Base-by-base conservation (phyloP, 2,888 invertebrate species). In the Drosophila suboccidentalis region DNA sequence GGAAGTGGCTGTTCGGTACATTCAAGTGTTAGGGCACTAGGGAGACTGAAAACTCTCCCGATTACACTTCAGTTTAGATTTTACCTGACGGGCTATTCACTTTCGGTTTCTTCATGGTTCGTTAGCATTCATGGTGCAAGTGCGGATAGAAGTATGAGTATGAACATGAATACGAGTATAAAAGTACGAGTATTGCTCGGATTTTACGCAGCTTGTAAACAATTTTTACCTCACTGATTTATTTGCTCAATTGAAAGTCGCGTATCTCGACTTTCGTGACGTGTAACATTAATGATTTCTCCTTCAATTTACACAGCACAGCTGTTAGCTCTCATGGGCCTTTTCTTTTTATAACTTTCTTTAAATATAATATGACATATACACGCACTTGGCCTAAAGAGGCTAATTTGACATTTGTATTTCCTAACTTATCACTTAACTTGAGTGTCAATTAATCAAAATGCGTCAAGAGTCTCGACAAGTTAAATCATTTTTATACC, bases 221-320 rank as follows among this genome's bases (percentile, higher is more conserved):
- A 84, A 84, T 70, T 78, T 84, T 81, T 84, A 81, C 81, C 82
- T 59, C 54, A 47, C 66, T 71, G 76, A 83, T 81, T 87, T 83
- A 78, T 84, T 84, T 81, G 63, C 84, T 70, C 73, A 76, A 76
- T 79, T 87, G 79, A 66, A 68, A 67, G 74, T 68, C 57, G 60
- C 32, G 38, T 32, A 4, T 6, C 13, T 36, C 43, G 54, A 41
- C 41, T 47, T 58, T 54, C 75, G 49, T 68, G 29, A 58, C 29
- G 22, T 19, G 39, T 2, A 19, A 34, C n/a, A 34, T 57, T 50
- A 26, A 15, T 26, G 9, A 15, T 11, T 43, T 10, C 9, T 10
- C 11, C 22, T 34, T 50, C 19, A 15, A 32, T 39, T 50, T 36
- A 13, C 26, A 46, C 32, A 2, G 10, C 50, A 19, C 38, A 53